A percentile compares a stretch with the other conserved stretches of the same genome.
Conservation (phyloP, 2,888 invertebrate genomes). For the Drosophila falleni region DNA sequence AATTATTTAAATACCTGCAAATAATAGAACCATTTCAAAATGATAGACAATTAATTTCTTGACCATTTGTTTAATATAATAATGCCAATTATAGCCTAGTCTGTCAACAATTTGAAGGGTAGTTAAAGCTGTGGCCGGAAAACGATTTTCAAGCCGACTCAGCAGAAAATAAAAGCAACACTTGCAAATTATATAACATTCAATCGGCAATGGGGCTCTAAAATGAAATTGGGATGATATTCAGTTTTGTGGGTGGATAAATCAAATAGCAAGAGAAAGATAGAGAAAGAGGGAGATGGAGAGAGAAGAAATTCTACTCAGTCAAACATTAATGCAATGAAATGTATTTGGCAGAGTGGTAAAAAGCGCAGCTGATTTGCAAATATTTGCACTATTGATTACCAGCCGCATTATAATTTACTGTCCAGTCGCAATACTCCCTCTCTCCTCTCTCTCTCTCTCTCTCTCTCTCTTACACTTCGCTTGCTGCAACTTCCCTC, state of each 20-base stretch:
- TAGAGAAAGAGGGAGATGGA: background rate
- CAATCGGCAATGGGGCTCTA: conserved; percentile 10
- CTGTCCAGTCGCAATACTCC: conserved; percentile 14
- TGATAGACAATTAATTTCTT: no score
- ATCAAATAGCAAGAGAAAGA: background rate
- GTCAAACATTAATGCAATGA: conserved; percentile 49
- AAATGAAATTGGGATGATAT: conserved; percentile 15
- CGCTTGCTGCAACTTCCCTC: background rate
- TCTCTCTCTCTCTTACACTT: no score
- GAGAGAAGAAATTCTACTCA: background rate
- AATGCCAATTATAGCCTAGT: background rate
- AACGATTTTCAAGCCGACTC: conserved; percentile 61
- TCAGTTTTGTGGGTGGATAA: conserved; percentile 6
- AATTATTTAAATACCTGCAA: no score
- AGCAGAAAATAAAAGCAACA: conserved; percentile 58
- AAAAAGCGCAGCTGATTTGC: conserved; percentile 65
- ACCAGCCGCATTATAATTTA: conserved; percentile 65
- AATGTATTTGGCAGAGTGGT: conserved; percentile 46
- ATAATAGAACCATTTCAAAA: no score
- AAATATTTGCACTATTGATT: conserved; percentile 78
- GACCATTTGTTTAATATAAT: no score
- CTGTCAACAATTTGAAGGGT: background rate
- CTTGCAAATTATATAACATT: conserved; percentile 66
- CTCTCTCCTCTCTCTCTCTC: no score
- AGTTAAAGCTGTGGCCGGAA: conserved; percentile 19